These are phyloP conservation scores for Pyrrhia umbra DNA, from an alignment of 2,888 invertebrate species.

Conservation along the genomic window DNA sequence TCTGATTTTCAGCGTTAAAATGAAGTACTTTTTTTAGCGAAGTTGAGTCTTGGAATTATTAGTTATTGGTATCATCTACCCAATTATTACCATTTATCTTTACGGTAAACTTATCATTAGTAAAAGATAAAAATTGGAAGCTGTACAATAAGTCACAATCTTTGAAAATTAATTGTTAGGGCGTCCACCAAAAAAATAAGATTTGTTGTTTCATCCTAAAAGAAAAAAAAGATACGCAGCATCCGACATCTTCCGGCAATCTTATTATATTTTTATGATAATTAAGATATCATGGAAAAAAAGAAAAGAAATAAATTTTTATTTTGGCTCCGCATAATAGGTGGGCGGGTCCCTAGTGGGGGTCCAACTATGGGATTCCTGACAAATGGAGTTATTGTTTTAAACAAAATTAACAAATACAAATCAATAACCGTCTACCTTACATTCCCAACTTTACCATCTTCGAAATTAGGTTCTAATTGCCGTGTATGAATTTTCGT, in stretches of 20 bases:
- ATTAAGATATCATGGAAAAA: constrained; percentile 73
- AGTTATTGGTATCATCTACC: too few relatives aligned
- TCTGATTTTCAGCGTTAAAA: too few relatives aligned
- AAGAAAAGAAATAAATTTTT: constrained; percentile 58
- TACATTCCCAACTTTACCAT: constrained; percentile 3
- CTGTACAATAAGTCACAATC: constrained; percentile 14
- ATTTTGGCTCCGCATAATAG: constrained; percentile 67
- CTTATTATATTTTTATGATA: constrained; percentile 69
- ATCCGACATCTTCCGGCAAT: constrained; percentile 56
- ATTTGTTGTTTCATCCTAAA: constrained; percentile 47
- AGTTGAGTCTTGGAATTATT: too few relatives aligned
- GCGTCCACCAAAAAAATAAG: constrained; percentile 42
- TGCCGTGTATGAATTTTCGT: constrained; percentile 2
- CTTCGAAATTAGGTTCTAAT: constrained; percentile 19
- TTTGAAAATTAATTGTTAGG: constrained; percentile 39
- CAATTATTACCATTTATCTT: background rate
- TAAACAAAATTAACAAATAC: constrained; percentile 24
- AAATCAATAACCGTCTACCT: background rate
- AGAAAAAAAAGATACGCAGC: constrained; percentile 45
- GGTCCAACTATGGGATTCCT: constrained; percentile 75
- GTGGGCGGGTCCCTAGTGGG: constrained; percentile 72
- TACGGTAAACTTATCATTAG: background rate
- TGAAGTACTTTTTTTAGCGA: too few relatives aligned
- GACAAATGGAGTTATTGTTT: constrained; percentile 83
- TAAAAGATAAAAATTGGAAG: constrained; percentile 12